Conservation (phyloP, 2,113 vertebrate species). For the Coregonus clupeaformis region DNA sequence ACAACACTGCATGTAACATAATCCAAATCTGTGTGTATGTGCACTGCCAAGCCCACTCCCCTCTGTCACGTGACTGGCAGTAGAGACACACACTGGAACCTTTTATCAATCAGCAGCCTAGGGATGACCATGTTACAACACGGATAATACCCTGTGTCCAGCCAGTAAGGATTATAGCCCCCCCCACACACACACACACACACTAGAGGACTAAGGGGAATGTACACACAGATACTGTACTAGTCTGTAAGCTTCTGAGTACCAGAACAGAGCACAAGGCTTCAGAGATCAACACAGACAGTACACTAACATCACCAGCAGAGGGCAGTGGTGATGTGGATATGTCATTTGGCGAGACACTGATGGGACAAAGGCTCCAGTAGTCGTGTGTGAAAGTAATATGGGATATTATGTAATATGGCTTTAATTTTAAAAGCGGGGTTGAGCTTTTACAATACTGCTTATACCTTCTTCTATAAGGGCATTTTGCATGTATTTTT, state of each 20-base stretch:
- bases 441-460: too few relatives aligned
- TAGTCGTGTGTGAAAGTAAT: too few relatives aligned
- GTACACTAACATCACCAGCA: constrained; percentile 47
- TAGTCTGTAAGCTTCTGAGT: constrained; percentile 39
- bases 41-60: constrained; percentile 10
- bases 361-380: too few relatives aligned
- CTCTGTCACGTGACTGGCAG: constrained; percentile 50
- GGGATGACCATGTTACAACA: constrained; percentile 40
- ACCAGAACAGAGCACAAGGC: too few relatives aligned
- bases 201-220: too few relatives aligned
- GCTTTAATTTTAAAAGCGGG: too few relatives aligned
- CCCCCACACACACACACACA: background rate
- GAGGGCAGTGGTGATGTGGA: constrained; percentile 58
- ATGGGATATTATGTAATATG: too few relatives aligned
- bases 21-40: constrained; percentile 13
- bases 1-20: too few relatives aligned
- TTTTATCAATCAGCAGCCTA: constrained; percentile 62
- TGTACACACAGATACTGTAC: background rate
- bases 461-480: too few relatives aligned
- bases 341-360: background rate
- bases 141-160: constrained; percentile 47
- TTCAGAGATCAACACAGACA: constrained; percentile 8
- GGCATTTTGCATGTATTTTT: background rate
- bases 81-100: constrained; percentile 11
- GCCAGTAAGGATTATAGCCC: constrained; percentile 45